A percentile compares a stretch with the other conserved stretches of the same genome.
phyloP scores from a whole-genome alignment of 1,140 invertebrate genomes.

The Oedothorax gibbosus region DNA sequence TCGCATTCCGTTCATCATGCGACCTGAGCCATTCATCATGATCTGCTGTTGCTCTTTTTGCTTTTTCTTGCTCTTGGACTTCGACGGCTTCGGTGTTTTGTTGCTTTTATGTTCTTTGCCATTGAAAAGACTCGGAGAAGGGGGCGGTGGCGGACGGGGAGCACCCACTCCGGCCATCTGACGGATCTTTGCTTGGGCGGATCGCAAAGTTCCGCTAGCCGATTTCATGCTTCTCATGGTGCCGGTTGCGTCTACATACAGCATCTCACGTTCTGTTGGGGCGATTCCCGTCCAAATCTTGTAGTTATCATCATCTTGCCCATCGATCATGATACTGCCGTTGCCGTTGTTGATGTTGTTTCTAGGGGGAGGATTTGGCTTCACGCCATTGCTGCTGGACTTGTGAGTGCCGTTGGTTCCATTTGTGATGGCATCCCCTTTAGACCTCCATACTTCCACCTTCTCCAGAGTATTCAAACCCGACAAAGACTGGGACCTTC shows the following conservation, averaged over 20 bases:
- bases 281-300: conserved; percentile 83
- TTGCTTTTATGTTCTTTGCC: conserved; percentile 57
- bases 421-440: conserved; percentile 13
- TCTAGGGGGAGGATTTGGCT: conserved; percentile 63
- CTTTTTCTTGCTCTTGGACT: conserved; percentile 56
- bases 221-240: conserved; percentile 79
- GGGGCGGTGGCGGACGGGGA: conserved; percentile 74
- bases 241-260: conserved; percentile 70
- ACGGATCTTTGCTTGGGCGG: conserved; percentile 72
- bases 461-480: conserved; percentile 65
- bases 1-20: conserved; percentile 49
- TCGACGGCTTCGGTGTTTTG: conserved; percentile 44
- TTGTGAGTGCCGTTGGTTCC: conserved; percentile 71
- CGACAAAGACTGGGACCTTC: conserved; percentile 62
- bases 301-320: conserved; percentile 78
- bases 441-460: conserved; percentile 64
- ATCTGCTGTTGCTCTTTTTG: conserved; percentile 41
- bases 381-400: conserved; percentile 66
- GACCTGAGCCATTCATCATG: conserved; percentile 20
- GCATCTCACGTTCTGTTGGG: conserved; percentile 55
- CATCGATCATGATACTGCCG: conserved; percentile 73
- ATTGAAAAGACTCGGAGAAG: conserved; percentile 55
- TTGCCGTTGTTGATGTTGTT: conserved; percentile 78
- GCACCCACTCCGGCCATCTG: conserved; percentile 82
- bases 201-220: conserved; percentile 66